Base-by-base conservation (phyloP, 2,888 invertebrate genomes). In the Mythimna impura region DNA sequence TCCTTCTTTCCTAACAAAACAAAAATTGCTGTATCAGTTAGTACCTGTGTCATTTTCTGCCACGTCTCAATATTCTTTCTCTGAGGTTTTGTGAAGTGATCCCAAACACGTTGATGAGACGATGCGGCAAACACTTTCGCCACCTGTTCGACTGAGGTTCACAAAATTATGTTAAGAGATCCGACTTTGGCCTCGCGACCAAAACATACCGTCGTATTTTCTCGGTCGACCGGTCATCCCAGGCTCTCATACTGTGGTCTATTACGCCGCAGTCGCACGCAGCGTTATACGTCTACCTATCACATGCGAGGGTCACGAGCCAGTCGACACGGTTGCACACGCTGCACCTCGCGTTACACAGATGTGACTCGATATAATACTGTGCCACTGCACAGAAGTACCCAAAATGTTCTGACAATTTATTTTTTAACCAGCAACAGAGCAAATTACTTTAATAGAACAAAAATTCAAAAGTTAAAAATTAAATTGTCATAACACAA, bases 1-100 rank as follows among this genome's bases (percentile, higher is more conserved):
- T 60, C 55, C 63, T 71, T 66, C 68, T 66, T 57, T 63, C 79
- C 67, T 78, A 77, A 58, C 63, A 77, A 81, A 79, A 80, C 72
- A 84, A 84, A 62, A 80, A 81, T 72, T 68, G 64, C 82, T 74
- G 66, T 81, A 76, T 81, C 62, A 60, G 63, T 81, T 81, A 84
- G 87, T 95, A 99, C 99, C 98, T 98, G 97, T 80, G 98, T 98
- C 97, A 99, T 98, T 97, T 98, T 99, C 97, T 98, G 98, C 99
- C 99, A 99, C 94, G 98, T 97, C 97, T 99, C 99, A 96, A 99
- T 98, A 97, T 99, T 99, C 98, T 99, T 99, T 97, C 99, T 97
- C 97, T 99, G 99, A 90, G 99, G 98, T 97, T 99, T 99, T 97
- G 99, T 99, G 98, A 99, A 99, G 98, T 99, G 99, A 98, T 99